A percentile compares a stretch with the other conserved stretches of the same genome.
These are phyloP conservation scores for Andrena bicolor DNA, from an alignment of 2,888 invertebrate genomes.

Conservation along the genomic window DNA sequence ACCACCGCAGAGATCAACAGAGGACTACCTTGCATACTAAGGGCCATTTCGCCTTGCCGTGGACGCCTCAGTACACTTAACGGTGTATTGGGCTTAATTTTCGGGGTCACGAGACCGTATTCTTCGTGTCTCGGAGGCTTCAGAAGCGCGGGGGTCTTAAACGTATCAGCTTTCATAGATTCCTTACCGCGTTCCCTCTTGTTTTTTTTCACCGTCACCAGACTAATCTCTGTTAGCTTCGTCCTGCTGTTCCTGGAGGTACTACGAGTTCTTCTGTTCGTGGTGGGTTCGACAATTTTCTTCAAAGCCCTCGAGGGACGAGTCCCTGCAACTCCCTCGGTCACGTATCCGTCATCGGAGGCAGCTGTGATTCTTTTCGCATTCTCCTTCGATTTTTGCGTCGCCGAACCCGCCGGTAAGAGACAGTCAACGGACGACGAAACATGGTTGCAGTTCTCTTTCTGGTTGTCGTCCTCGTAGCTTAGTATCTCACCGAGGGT, in stretches of 20 bases:
- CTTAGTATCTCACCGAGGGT: constrained; percentile 72
- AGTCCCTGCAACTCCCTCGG: constrained; percentile 70
- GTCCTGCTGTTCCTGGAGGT: constrained; percentile 57
- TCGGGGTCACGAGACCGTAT: constrained; percentile 79
- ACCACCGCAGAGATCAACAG: constrained; percentile 86
- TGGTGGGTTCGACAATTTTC: background rate
- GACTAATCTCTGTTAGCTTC: constrained; percentile 50
- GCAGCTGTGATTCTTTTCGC: constrained; percentile 69
- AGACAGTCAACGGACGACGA: constrained; percentile 41
- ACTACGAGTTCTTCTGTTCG: constrained; percentile 61
- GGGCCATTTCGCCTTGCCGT: constrained; percentile 88
- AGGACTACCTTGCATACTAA: constrained; percentile 90
- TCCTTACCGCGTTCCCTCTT: constrained; percentile 10
- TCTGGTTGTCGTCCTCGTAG: constrained; percentile 36
- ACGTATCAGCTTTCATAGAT: constrained; percentile 50
- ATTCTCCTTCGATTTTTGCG: constrained; percentile 29
- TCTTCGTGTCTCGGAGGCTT: constrained; percentile 41
- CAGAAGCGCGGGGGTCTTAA: constrained; percentile 74
- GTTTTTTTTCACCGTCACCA: constrained; percentile 32
- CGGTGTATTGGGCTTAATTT: constrained; percentile 88
- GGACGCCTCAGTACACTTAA: constrained; percentile 88
- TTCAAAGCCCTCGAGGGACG: constrained; percentile 52
- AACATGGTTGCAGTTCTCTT: constrained; percentile 70
- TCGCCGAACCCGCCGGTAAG: constrained; percentile 1
- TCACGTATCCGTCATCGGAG: constrained; percentile 81